A percentile compares a stretch with the other conserved stretches of the same genome.
Evolutionary conservation across 2,797 vertebrate species (phyloP).

Genomic region (Poecilia velifera): DNA sequence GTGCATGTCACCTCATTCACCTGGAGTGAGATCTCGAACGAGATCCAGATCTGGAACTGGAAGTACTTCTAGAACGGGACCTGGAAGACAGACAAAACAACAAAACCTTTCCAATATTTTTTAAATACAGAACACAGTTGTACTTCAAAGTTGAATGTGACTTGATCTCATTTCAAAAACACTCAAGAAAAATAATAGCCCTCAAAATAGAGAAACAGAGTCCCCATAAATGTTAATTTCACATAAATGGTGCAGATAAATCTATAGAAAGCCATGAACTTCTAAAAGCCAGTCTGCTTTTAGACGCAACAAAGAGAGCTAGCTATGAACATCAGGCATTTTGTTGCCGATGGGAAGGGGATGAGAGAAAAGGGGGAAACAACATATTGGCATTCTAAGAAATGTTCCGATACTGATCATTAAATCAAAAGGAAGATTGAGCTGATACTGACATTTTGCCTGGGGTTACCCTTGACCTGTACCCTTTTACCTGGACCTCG

Average conservation of each 20-base stretch:
- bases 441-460: constrained; percentile 99
- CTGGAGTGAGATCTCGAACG: constrained; percentile 97
- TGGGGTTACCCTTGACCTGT: constrained; percentile 99
- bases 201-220: constrained; percentile 2
- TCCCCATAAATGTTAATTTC: background rate
- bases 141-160: background rate
- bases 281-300: background rate
- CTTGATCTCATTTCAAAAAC: background rate
- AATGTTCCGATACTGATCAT: constrained; percentile 58
- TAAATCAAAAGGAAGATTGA: constrained; percentile 88
- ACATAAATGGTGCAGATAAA: background rate
- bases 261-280: background rate
- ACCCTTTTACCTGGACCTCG: constrained; percentile 99
- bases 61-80: constrained; percentile 96
- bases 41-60: constrained; percentile 97
- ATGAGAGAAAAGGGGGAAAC: constrained; percentile 37
- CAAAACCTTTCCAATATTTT: constrained; percentile 86
- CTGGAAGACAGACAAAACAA: constrained; percentile 89
- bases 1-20: constrained; percentile 99
- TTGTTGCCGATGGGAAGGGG: constrained; percentile 25
- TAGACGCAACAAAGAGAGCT: constrained; percentile 6
- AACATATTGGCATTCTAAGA: constrained; percentile 56
- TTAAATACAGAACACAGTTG: constrained; percentile 22
- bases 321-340: constrained; percentile 21
- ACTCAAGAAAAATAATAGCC: background rate